These are phyloP conservation scores for Meloidogyne exigua DNA, from an alignment of 1,140 invertebrate genomes.

Conservation along the genomic window DNA sequence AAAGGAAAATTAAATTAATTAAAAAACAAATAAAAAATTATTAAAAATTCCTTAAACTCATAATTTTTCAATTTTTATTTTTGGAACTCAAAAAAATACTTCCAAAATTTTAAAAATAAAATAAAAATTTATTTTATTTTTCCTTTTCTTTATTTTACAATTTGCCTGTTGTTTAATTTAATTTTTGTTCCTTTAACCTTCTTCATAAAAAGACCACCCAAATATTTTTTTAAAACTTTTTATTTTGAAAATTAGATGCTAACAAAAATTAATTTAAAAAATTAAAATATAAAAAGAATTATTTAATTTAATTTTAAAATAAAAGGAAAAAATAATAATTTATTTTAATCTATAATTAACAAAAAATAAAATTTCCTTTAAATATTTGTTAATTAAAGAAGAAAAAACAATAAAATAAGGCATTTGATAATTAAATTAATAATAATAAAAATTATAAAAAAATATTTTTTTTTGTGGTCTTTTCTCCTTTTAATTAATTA, in stretches of 20 bases:
- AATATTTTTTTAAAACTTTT: background rate
- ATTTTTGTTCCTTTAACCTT: background rate
- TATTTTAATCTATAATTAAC: too few relatives aligned
- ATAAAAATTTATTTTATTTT: background rate
- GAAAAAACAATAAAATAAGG: too few relatives aligned
- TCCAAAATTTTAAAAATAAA: background rate
- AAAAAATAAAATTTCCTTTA: too few relatives aligned
- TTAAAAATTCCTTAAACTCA: background rate
- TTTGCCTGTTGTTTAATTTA: background rate
- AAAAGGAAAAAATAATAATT: too few relatives aligned
- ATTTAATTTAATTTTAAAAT: too few relatives aligned
- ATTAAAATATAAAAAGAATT: background rate
- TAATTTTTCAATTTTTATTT: too few relatives aligned
- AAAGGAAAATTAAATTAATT: too few relatives aligned
- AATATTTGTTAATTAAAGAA: too few relatives aligned
- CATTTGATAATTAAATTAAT: too few relatives aligned
- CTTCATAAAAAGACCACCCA: slow-evolving; percentile 1
- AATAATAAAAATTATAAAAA: too few relatives aligned
- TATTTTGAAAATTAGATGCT: background rate
- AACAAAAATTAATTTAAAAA: background rate
- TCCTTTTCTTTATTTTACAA: too few relatives aligned
- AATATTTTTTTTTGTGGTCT: background rate
- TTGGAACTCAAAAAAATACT: too few relatives aligned
- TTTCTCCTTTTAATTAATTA: background rate
- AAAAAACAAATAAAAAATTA: background rate